Evolutionary conservation across 2,888 invertebrate species (phyloP).

Genomic region (Phengaris alcon): DNA sequence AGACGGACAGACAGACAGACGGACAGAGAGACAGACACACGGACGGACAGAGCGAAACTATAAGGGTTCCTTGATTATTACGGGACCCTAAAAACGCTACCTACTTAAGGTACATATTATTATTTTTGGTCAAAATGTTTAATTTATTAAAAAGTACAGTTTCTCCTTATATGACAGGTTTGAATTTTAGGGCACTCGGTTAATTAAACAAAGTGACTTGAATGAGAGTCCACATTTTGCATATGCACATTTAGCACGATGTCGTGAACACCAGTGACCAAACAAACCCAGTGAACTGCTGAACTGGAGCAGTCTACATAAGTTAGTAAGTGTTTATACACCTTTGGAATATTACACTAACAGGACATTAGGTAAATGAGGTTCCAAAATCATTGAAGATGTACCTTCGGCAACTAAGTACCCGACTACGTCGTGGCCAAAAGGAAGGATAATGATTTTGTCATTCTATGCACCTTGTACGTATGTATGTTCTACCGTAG

Average conservation of each 20-base stretch:
- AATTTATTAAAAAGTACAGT: not conserved
- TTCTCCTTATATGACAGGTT: slow-evolving; percentile 9
- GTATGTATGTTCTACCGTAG: no score
- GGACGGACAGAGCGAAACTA: no score
- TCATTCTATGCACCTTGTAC: no score
- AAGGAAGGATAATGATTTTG: no score
- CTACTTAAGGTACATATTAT: no score
- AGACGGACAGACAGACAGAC: no score
- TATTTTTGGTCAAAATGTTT: not conserved
- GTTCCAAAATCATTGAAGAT: not conserved
- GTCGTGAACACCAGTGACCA: slow-evolving; percentile 10
- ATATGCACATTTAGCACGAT: slow-evolving; percentile 28
- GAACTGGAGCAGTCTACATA: slow-evolving; percentile 7
- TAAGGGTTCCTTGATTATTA: no score
- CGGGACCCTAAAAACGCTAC: no score
- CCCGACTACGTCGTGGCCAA: not conserved
- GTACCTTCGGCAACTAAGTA: no score
- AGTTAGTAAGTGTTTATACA: not conserved
- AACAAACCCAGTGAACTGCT: not conserved
- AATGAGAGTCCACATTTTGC: slow-evolving; percentile 29
- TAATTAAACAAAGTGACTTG: slow-evolving; percentile 22
- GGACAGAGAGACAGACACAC: no score
- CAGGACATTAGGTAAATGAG: not conserved
- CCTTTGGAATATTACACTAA: not conserved
- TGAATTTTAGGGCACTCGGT: slow-evolving; percentile 11